Percentiles rank a stretch among this genome's conserved stretches.
These are phyloP conservation scores for Agrilus planipennis DNA, from an alignment of 1,140 invertebrate species.

Conservation along the genomic window DNA sequence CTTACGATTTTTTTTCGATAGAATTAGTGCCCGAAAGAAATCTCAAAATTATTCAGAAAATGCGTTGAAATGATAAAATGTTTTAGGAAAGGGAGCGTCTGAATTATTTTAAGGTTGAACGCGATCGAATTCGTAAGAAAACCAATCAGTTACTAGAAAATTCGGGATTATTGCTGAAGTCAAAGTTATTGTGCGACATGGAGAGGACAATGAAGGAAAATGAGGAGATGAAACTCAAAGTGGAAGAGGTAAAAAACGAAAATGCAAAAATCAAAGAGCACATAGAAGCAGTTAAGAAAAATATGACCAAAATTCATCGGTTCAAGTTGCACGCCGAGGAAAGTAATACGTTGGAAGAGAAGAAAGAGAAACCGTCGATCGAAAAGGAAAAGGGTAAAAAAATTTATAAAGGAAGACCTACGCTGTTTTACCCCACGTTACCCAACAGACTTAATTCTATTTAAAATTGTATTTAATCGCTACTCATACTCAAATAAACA, in stretches of 20 bases:
- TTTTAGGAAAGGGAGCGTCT: slow-evolving; percentile 7
- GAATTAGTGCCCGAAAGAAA: not conserved
- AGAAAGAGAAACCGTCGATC: not conserved
- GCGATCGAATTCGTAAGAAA: slow-evolving; percentile 3
- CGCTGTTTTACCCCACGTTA: slow-evolving; percentile 1
- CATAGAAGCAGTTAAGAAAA: slow-evolving; percentile 5
- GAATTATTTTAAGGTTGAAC: slow-evolving; percentile 6
- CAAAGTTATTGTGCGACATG: slow-evolving; percentile 8
- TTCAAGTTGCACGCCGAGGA: too few relatives aligned
- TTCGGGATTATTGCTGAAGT: slow-evolving; percentile 10
- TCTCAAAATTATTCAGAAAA: not conserved
- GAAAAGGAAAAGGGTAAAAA: not conserved
- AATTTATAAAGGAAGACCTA: slow-evolving; percentile 3
- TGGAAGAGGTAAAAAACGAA: not conserved
- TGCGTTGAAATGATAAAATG: not conserved
- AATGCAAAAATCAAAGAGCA: not conserved
- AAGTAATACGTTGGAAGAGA: too few relatives aligned
- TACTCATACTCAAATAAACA: too few relatives aligned
- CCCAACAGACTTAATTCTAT: too few relatives aligned
- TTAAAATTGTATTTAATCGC: too few relatives aligned
- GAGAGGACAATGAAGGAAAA: slow-evolving; percentile 6
- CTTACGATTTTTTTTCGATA: not conserved
- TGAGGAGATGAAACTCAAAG: not conserved
- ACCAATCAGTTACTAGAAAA: slow-evolving; percentile 6
- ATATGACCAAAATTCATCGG: not conserved